Evolutionary conservation across 2,888 invertebrate species (phyloP).

Genomic region (Poecilobothrus nobilitatus): DNA sequence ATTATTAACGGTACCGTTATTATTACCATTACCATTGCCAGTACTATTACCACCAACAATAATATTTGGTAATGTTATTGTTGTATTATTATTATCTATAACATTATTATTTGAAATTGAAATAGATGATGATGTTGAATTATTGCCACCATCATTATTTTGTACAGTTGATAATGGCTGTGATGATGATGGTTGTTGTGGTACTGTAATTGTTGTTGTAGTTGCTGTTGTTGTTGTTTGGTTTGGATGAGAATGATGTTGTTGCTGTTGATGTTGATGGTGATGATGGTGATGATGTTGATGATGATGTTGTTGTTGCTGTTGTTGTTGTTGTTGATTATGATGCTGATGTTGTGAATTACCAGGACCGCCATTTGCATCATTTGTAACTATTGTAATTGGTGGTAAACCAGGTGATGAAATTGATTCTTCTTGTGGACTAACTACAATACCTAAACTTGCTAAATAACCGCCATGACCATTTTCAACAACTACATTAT

Average conservation of each 20-base stretch:
- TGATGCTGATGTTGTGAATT: not conserved
- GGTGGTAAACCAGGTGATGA: slow-evolving; percentile 29
- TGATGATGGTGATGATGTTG: not conserved
- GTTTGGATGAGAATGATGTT: slow-evolving; percentile 7
- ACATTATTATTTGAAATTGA: slow-evolving; percentile 13
- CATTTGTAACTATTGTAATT: slow-evolving; percentile 24
- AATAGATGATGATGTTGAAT: slow-evolving; percentile 15
- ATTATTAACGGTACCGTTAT: slow-evolving; percentile 14
- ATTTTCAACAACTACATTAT: slow-evolving; percentile 26
- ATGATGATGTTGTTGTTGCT: slow-evolving; percentile 14
- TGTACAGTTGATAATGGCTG: not conserved
- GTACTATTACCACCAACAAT: not conserved
- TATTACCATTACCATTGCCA: too few relatives aligned
- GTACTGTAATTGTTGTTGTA: not conserved
- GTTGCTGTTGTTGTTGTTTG: not conserved
- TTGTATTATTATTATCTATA: not conserved
- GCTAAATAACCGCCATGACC: slow-evolving; percentile 27
- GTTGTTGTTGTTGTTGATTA: slow-evolving; percentile 12
- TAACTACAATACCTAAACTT: slow-evolving; percentile 26
- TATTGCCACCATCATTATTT: not conserved
- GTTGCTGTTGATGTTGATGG: slow-evolving; percentile 11
- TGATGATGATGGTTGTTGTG: not conserved
- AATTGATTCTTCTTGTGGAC: slow-evolving; percentile 26
- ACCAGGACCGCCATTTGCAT: slow-evolving; percentile 1
- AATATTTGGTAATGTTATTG: not conserved